These are phyloP conservation scores for Agapostemon virescens DNA, from an alignment of 2,888 invertebrate genomes.

Conservation along the genomic window DNA sequence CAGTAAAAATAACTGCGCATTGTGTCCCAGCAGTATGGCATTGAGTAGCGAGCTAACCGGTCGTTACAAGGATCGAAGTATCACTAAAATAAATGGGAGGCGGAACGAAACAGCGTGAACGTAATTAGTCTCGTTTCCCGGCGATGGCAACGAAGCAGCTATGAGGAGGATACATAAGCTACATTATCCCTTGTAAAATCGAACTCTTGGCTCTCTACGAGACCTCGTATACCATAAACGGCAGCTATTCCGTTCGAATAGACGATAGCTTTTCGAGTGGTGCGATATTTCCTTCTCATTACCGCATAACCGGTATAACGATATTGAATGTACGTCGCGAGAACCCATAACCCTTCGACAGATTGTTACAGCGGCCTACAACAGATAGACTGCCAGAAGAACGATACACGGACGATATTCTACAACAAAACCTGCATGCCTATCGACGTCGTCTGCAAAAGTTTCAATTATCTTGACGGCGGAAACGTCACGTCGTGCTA, in stretches of 20 bases:
- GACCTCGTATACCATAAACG: conserved; percentile 36
- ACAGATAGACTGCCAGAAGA: conserved; percentile 81
- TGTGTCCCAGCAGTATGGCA: not conserved
- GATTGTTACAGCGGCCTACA: conserved; percentile 86
- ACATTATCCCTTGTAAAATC: conserved; percentile 28
- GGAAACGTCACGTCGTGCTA: conserved; percentile 81
- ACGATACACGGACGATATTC: conserved; percentile 81
- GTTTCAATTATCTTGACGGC: conserved; percentile 77
- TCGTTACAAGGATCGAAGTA: conserved; percentile 21
- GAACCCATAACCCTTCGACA: conserved; percentile 70
- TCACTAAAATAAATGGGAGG: conserved; percentile 38
- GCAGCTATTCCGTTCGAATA: conserved; percentile 42
- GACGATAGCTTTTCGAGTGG: conserved; percentile 34
- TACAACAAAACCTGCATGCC: conserved; percentile 82
- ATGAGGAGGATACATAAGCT: not conserved
- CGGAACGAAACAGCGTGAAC: conserved; percentile 17
- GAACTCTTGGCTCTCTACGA: conserved; percentile 14
- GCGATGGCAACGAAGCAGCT: conserved; percentile 40
- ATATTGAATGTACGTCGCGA: conserved; percentile 35
- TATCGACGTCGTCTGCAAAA: conserved; percentile 82
- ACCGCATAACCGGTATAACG: conserved; percentile 43
- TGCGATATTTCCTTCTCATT: conserved; percentile 44
- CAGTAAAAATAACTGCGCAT: not conserved
- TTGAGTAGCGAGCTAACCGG: not conserved
- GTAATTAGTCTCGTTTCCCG: conserved; percentile 44